phyloP scores from a whole-genome alignment of 2,797 vertebrate species.

The Mormyrus proboscirostris region DNA sequence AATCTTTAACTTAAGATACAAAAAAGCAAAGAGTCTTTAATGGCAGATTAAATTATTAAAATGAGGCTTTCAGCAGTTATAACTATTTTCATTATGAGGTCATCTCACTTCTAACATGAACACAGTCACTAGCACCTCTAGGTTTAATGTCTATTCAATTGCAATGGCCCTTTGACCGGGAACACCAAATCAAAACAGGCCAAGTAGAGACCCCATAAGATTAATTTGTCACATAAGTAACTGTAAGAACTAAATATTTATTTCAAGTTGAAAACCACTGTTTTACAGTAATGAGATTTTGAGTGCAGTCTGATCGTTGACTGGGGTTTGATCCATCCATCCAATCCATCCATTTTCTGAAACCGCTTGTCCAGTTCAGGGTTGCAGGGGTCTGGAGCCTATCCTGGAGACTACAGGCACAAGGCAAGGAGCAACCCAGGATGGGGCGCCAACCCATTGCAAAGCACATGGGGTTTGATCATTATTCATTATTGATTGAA shows the following conservation, averaged over 20 bases:
- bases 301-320: background rate
- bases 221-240: background rate
- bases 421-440: background rate
- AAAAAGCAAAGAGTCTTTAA: background rate
- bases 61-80: background rate
- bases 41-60: background rate
- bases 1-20: background rate
- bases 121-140: background rate
- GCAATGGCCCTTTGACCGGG: background rate
- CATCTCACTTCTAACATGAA: background rate
- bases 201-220: background rate
- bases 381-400: background rate
- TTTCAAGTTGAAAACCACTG: background rate
- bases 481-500: background rate
- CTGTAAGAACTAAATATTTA: background rate
- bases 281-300: background rate
- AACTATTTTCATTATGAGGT: background rate
- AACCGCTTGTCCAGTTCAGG: background rate
- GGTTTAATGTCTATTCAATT: background rate
- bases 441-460: background rate
- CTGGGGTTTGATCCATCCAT: background rate
- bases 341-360: background rate
- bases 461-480: background rate
- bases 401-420: background rate
- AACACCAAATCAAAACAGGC: background rate